Conservation (phyloP, 2,888 invertebrate species). For the Linnaemya tessellans region DNA sequence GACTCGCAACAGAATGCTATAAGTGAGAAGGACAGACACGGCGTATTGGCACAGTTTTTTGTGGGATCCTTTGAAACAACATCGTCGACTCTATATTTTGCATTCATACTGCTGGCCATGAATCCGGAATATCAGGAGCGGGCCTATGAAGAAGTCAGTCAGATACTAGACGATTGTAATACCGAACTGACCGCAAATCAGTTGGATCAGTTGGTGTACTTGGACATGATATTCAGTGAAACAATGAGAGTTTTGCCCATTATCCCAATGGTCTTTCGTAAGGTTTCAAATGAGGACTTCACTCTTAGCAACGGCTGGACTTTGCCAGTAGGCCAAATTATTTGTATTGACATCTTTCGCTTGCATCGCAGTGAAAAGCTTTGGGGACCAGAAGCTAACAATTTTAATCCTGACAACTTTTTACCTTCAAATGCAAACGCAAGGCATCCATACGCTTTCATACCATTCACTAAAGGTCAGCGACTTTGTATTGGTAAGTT, state of each 20-base stretch:
- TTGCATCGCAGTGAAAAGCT: constrained; percentile 79
- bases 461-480: constrained; percentile 81
- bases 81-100: constrained; percentile 76
- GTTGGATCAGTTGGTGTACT: constrained; percentile 77
- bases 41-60: not conserved
- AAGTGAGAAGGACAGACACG: not conserved
- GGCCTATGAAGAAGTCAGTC: constrained; percentile 76
- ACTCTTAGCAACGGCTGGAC: constrained; percentile 76
- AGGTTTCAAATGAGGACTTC: constrained; percentile 73
- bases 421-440: constrained; percentile 77
- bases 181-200: constrained; percentile 76
- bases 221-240: constrained; percentile 80
- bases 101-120: constrained; percentile 77
- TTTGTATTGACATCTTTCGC: constrained; percentile 78
- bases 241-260: constrained; percentile 79
- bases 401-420: constrained; percentile 81
- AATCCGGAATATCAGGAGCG: constrained; percentile 78
- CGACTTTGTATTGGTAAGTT: constrained; percentile 71
- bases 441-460: constrained; percentile 80
- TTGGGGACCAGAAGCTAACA: constrained; percentile 80
- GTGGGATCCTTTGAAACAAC: constrained; percentile 79
- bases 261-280: constrained; percentile 77
- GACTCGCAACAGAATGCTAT: not conserved
- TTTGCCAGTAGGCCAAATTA: constrained; percentile 77
- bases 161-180: constrained; percentile 74